These are phyloP conservation scores for Catharus ustulatus DNA, from an alignment of 2,797 vertebrate genomes.

Conservation along the genomic window DNA sequence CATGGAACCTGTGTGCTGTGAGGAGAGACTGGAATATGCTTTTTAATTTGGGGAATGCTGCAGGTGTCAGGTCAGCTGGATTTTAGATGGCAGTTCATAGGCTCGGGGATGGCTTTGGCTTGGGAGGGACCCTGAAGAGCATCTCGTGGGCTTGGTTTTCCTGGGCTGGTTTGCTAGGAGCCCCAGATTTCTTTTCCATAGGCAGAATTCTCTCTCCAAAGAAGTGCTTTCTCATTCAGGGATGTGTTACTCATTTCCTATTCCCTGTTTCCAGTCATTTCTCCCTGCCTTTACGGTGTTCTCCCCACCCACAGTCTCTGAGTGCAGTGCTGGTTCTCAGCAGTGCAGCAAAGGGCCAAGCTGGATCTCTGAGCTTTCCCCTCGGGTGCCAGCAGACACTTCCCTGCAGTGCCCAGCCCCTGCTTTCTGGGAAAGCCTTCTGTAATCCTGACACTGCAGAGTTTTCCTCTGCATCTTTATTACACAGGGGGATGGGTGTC, in stretches of 20 bases:
- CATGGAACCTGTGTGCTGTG: neutral
- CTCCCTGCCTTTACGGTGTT: accelerated
- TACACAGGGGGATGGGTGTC: neutral
- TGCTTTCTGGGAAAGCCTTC: neutral
- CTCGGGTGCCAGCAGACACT: neutral
- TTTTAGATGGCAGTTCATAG: accelerated
- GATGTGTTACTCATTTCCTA: neutral
- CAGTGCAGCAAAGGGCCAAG: neutral
- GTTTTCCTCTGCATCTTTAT: neutral
- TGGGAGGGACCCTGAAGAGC: neutral
- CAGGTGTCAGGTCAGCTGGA: neutral
- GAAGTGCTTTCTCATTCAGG: neutral
- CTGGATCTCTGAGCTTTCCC: neutral
- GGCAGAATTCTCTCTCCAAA: neutral
- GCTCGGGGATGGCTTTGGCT: accelerated
- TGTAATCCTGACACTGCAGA: neutral
- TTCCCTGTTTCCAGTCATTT: neutral
- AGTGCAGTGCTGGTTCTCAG: neutral
- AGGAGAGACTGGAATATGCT: neutral
- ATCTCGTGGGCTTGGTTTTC: neutral
- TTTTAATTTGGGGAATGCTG: neutral
- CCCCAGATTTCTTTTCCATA: neutral
- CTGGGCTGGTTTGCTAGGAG: neutral
- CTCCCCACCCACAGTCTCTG: neutral
- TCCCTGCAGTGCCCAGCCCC: neutral